Conservation (phyloP, 1,140 invertebrate species). For the Glossosoma conforme region DNA sequence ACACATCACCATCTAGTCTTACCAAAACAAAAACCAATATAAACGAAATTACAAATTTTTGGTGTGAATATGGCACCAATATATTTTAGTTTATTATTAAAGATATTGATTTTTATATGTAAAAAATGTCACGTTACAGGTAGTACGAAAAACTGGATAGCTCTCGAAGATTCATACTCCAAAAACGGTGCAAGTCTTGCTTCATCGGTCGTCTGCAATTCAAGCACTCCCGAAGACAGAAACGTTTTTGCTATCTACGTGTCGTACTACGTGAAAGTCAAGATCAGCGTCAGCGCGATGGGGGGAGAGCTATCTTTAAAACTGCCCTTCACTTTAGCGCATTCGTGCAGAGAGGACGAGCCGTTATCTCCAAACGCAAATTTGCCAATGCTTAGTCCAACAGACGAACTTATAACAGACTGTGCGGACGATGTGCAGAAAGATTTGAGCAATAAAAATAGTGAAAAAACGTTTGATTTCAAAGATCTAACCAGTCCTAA, state of each 20-base stretch:
- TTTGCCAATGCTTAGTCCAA: too few species aligned
- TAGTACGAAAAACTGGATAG: conserved; percentile 78
- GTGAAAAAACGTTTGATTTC: conserved; percentile 8
- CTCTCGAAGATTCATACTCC: conserved; percentile 69
- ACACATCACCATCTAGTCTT: too few species aligned
- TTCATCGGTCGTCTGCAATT: conserved; percentile 60
- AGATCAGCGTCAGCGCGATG: conserved; percentile 70
- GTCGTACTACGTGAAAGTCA: conserved; percentile 85
- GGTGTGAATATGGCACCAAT: too few species aligned
- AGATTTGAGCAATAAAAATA: conserved; percentile 34
- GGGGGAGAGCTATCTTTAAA: conserved; percentile 74
- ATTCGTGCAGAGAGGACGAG: conserved; percentile 48
- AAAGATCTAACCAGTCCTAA: conserved; percentile 16
- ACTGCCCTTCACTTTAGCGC: conserved; percentile 67
- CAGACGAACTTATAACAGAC: conserved; percentile 9
- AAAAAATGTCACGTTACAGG: too few species aligned
- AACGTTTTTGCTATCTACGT: conserved; percentile 88
- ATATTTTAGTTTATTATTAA: too few species aligned
- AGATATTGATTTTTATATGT: too few species aligned
- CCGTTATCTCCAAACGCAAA: conserved; percentile 33
- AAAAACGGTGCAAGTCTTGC: conserved; percentile 64
- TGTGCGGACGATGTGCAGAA: conserved; percentile 30
- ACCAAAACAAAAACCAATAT: too few species aligned
- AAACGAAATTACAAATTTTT: too few species aligned
- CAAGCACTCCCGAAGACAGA: conserved; percentile 60